Base-by-base conservation (phyloP, 2,797 vertebrate species). In the Alcedo atthis region DNA sequence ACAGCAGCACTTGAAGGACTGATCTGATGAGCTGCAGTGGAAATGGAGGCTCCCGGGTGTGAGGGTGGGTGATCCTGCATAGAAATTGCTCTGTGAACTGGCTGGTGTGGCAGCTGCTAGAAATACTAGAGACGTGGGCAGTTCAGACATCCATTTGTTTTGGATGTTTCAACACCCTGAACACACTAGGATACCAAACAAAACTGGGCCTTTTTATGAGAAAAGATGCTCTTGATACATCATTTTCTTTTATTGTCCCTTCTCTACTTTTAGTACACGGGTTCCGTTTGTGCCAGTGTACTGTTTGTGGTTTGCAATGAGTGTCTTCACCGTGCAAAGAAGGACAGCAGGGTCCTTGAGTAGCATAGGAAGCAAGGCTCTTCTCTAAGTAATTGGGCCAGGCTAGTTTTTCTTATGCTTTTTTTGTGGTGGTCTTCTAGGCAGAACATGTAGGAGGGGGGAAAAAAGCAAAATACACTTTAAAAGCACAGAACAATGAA, bases 21-120 rank as follows among this genome's bases (percentile, higher is more conserved):
- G 55, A 32, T 32, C 54, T 55, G n/a, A 8, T 43, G 20, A 62
- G 22, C 42, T 28, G 16, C 51, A 35, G 21, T 48, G 30, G 40
- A 55, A 76, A 18, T 12, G 12, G 58, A 51, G 42, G 14, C 33
- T 28, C 43, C 14, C 0, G 2, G 37, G 25, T 32, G n/a, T 1
- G 1, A 24, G 51, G 14, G 16, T 82, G 57, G 9, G 21, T 15
- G 22, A 17, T 66, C 25, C 15, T n/a, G 46, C 2, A 6, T 8
- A 6, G 5, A n/a, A 55, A 40, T 30, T 63, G 26, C 45, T 51
- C 57, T 61, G 33, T 48, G 26, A 40, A 19, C 30, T 32, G 53
- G 7, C 45, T 43, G 55, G 9, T 51, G 37, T 61, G 21, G 25
- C 11, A 40, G 25, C 54, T 70, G 19, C 53, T 66, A 10, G 57